Conservation (phyloP, 2,888 invertebrate genomes). For the Fissipunctia ypsillon region DNA sequence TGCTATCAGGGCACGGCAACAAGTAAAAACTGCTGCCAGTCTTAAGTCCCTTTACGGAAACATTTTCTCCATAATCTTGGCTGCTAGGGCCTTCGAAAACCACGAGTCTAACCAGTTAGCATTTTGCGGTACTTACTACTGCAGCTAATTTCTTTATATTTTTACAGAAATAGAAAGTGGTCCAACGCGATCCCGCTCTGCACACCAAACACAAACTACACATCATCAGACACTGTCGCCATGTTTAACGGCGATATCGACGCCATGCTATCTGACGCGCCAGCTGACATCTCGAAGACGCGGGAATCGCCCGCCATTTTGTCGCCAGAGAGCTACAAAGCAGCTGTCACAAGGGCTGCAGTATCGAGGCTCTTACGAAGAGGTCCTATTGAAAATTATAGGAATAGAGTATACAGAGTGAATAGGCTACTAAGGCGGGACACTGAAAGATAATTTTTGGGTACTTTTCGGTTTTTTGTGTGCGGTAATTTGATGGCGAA, state of each 20-base stretch:
- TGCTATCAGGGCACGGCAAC: not conserved
- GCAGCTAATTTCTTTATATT: too few relatives aligned
- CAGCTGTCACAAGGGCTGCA: slow-evolving; percentile 84
- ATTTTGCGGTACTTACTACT: not conserved
- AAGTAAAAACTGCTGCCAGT: not conserved
- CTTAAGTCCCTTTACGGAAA: not conserved
- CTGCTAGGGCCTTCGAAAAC: not conserved
- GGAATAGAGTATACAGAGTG: slow-evolving; percentile 84
- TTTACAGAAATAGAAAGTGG: slow-evolving; percentile 94
- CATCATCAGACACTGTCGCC: slow-evolving; percentile 81
- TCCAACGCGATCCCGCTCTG: slow-evolving; percentile 96
- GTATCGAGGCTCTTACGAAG: slow-evolving; percentile 80
- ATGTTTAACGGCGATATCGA: slow-evolving; percentile 86
- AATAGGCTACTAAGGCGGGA: slow-evolving; percentile 84
- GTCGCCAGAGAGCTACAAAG: slow-evolving; percentile 85
- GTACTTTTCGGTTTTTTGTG: slow-evolving; percentile 56
- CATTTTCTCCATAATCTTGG: not conserved
- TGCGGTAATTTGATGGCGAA: slow-evolving; percentile 48
- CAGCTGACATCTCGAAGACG: slow-evolving; percentile 81
- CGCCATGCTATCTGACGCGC: slow-evolving; percentile 86
- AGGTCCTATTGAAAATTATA: slow-evolving; percentile 84
- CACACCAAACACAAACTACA: slow-evolving; percentile 84
- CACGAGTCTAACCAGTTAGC: not conserved
- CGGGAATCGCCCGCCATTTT: slow-evolving; percentile 86
- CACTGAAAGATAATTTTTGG: slow-evolving; percentile 84